A percentile compares a stretch with the other conserved stretches of the same genome.
phyloP scores from a whole-genome alignment of 1,140 invertebrate species.

The Leptonema lineaticorne region DNA sequence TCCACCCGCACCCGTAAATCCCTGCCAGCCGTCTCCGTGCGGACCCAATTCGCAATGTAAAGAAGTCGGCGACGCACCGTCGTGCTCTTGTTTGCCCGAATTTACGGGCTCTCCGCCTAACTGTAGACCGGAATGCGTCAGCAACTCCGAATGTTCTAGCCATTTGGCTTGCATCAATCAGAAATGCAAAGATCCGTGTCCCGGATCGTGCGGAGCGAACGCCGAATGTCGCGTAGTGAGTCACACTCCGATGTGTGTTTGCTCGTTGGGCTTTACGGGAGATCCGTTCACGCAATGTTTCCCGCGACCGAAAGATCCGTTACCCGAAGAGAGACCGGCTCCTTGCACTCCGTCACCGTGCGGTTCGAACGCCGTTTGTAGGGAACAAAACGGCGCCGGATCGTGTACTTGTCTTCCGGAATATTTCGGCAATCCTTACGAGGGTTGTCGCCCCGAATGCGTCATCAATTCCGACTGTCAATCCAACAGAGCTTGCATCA shows the following conservation, averaged over 20 bases:
- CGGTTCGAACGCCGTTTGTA: slow-evolving; percentile 75
- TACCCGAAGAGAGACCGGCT: slow-evolving; percentile 51
- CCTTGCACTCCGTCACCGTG: slow-evolving; percentile 77
- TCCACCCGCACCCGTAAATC: slow-evolving; percentile 58
- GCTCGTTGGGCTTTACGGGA: slow-evolving; percentile 66
- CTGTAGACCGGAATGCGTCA: slow-evolving; percentile 74
- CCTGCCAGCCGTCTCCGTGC: slow-evolving; percentile 74
- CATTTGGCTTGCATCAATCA: slow-evolving; percentile 70
- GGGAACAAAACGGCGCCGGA: slow-evolving; percentile 75
- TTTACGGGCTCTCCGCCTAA: slow-evolving; percentile 73
- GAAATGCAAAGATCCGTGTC: slow-evolving; percentile 72
- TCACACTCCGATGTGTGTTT: slow-evolving; percentile 73
- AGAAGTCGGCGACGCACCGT: slow-evolving; percentile 62
- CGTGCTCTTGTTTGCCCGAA: slow-evolving; percentile 69
- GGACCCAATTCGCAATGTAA: slow-evolving; percentile 74
- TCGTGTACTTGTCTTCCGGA: slow-evolving; percentile 71
- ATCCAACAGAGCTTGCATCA: slow-evolving; percentile 65
- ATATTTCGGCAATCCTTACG: slow-evolving; percentile 74
- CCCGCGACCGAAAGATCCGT: slow-evolving; percentile 30
- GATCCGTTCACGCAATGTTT: slow-evolving; percentile 71
- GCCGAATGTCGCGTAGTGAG: slow-evolving; percentile 73
- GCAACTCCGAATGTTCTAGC: slow-evolving; percentile 70
- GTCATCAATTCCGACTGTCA: slow-evolving; percentile 70
- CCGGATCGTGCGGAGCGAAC: slow-evolving; percentile 68
- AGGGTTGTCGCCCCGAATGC: slow-evolving; percentile 72